Percentiles rank a stretch among this genome's conserved stretches.
Evolutionary conservation across 2,888 invertebrate species (phyloP).

Genomic region (Congeria kusceri): DNA sequence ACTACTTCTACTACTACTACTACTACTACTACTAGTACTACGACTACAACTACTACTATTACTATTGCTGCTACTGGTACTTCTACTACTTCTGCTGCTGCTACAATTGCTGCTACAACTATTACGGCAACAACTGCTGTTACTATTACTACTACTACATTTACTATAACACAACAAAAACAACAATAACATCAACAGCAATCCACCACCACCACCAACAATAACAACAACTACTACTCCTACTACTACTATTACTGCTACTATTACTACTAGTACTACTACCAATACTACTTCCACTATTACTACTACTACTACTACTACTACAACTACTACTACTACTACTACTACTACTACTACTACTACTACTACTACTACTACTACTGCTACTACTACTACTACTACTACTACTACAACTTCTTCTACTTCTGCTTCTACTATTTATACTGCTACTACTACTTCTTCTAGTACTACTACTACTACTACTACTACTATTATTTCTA

Average conservation of each 20-base stretch:
- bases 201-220: neutral
- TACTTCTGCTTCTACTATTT: neutral
- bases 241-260: neutral
- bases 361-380: conserved; percentile 1
- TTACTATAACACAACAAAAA: no score
- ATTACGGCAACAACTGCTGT: no score
- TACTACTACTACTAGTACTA: no score
- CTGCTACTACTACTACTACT: neutral
- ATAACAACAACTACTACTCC: no score
- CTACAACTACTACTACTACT: neutral
- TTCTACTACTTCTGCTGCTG: no score
- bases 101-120: no score
- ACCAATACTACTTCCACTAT: no score
- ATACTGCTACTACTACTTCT: neutral
- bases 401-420: neutral
- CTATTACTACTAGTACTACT: neutral
- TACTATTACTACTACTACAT: no score
- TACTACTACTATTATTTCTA: conserved; percentile 1
- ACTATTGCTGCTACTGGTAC: no score
- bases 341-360: conserved; percentile 1
- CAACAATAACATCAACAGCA: no score
- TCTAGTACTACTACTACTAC: neutral
- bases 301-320: neutral
- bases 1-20: no score
- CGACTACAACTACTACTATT: no score